phyloP scores from a whole-genome alignment of 2,888 invertebrate genomes.

The Thereva nobilitata region DNA sequence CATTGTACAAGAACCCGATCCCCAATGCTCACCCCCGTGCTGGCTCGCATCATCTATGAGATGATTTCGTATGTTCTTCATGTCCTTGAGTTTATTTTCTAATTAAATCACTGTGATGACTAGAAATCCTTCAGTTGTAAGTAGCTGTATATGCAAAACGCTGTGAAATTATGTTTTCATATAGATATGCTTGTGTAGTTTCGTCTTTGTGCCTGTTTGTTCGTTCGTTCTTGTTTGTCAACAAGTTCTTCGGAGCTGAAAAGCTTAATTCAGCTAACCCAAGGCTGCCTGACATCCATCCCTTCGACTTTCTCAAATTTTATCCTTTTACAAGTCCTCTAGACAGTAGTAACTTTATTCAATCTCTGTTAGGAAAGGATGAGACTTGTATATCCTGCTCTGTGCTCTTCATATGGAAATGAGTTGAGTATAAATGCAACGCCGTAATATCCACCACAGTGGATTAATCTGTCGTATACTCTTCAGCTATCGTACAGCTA shows the following conservation, averaged over 20 bases:
- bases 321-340: conserved; percentile 3
- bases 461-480: conserved; percentile 20
- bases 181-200: not conserved
- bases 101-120: conserved; percentile 24
- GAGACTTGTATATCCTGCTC: not conserved
- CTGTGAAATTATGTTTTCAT: conserved; percentile 24
- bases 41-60: too few species aligned
- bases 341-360: conserved; percentile 14
- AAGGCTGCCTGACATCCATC: conserved; percentile 3
- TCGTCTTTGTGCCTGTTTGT: conserved; percentile 10
- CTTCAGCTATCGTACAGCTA: conserved; percentile 1
- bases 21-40: too few species aligned
- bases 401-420: conserved; percentile 32
- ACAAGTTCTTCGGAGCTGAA: conserved; percentile 17
- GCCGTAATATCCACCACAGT: conserved; percentile 6
- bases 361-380: conserved; percentile 7
- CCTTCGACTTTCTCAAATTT: conserved; percentile 22
- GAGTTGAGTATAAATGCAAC: conserved; percentile 7
- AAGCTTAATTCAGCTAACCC: conserved; percentile 16
- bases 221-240: conserved; percentile 26
- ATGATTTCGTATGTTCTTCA: conserved; percentile 27
- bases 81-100: conserved; percentile 25
- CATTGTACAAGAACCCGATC: too few species aligned
- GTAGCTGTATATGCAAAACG: conserved; percentile 23
- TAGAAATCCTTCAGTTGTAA: conserved; percentile 8